Conservation (phyloP, 1,140 invertebrate species). For the Araneus ventricosus region DNA sequence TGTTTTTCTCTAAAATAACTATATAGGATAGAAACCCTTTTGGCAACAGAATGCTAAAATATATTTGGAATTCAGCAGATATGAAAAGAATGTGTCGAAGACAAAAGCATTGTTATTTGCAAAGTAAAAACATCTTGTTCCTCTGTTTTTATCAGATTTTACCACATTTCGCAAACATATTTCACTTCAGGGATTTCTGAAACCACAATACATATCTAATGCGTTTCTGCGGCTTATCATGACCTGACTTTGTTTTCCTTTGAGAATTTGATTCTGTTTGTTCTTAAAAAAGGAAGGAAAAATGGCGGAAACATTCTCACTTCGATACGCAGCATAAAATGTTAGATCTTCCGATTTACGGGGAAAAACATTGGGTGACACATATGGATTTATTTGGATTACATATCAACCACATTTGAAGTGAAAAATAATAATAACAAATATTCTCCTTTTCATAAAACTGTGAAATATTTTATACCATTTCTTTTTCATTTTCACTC, state of each 20-base stretch:
- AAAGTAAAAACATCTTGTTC: slow-evolving; percentile 12
- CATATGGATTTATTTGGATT: neutral
- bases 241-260: slow-evolving; percentile 1
- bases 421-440: too few species aligned
- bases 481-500: too few species aligned
- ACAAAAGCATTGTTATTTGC: slow-evolving; percentile 8
- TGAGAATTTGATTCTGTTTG: neutral
- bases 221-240: slow-evolving; percentile 26
- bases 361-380: neutral
- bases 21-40: neutral
- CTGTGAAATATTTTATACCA: too few species aligned
- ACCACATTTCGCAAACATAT: slow-evolving; percentile 17
- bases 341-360: neutral
- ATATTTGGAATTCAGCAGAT: slow-evolving; percentile 9
- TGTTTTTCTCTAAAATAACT: neutral
- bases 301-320: neutral
- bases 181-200: slow-evolving; percentile 20
- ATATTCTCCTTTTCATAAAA: too few species aligned
- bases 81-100: neutral
- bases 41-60: slow-evolving; percentile 7
- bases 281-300: neutral
- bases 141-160: neutral
- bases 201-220: slow-evolving; percentile 37
- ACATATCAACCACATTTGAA: neutral
- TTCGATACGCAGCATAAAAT: slow-evolving; percentile 25